Conservation (phyloP, 1,140 invertebrate species). For the Polypedilum vanderplanki region DNA sequence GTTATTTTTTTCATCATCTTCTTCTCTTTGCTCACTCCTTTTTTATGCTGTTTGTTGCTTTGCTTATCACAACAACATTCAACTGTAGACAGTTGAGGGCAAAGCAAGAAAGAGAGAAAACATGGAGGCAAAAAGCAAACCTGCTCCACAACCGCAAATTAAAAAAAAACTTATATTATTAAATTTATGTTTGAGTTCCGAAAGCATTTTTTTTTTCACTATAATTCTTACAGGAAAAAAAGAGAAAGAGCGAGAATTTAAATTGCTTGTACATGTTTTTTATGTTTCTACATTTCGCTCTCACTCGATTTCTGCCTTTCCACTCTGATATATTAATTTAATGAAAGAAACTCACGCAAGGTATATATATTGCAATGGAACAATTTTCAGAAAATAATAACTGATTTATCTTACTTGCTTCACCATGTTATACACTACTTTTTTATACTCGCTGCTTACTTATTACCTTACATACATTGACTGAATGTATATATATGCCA, state of each 20-base stretch:
- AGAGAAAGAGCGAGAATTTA: neutral
- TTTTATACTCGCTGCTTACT: neutral
- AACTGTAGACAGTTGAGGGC: neutral
- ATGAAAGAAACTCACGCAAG: conserved; percentile 23
- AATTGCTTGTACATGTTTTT: conserved; percentile 24
- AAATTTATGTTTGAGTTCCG: conserved; percentile 25
- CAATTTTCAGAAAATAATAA: conserved; percentile 19
- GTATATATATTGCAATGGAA: neutral
- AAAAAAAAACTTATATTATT: conserved; percentile 14
- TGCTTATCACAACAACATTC: neutral
- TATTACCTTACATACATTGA: neutral
- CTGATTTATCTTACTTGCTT: conserved; percentile 6
- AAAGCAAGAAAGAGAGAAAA: neutral
- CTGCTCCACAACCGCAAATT: conserved; percentile 23
- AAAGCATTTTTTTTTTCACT: conserved; percentile 23
- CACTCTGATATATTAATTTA: conserved; percentile 17
- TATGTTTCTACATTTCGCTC: neutral
- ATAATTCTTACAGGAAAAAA: conserved; percentile 24
- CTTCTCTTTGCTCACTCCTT: no score
- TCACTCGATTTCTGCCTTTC: neutral
- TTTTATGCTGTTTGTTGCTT: no score
- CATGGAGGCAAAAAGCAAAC: neutral
- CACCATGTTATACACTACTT: neutral
- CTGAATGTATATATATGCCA: no score
- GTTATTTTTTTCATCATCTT: no score